These are phyloP conservation scores for Cotesia vestalis DNA, from an alignment of 1,140 invertebrate genomes.

Conservation along the genomic window DNA sequence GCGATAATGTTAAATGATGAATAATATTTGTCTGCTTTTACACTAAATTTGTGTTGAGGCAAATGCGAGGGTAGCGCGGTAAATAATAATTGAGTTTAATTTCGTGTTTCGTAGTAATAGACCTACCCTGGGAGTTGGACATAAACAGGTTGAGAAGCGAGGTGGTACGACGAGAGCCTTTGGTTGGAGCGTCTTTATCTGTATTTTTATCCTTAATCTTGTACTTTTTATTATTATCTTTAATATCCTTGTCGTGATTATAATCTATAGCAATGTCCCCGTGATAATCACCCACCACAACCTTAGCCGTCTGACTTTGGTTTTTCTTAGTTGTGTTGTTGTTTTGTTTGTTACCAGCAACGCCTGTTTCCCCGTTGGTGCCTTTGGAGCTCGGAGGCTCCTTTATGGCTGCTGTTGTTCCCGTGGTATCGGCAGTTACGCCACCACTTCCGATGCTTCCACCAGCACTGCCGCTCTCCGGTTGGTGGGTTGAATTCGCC, in stretches of 20 bases:
- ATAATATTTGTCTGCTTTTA: not conserved
- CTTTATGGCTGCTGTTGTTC: constrained; percentile 47
- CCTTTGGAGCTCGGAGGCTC: constrained; percentile 51
- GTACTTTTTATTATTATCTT: constrained; percentile 28
- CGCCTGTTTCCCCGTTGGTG: constrained; percentile 63
- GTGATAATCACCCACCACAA: constrained; percentile 56
- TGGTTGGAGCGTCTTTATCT: constrained; percentile 61
- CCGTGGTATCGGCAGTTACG: not conserved
- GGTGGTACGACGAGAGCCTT: constrained; percentile 89
- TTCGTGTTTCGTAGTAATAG: constrained; percentile 25
- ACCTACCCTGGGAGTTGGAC: constrained; percentile 90
- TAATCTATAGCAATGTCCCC: constrained; percentile 59
- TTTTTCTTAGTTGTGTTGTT: constrained; percentile 42
- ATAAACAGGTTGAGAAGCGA: constrained; percentile 94
- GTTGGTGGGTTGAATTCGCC: constrained; percentile 51
- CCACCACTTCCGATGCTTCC: not conserved
- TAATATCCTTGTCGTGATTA: constrained; percentile 50
- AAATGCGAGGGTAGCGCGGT: not conserved
- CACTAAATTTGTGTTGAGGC: not conserved
- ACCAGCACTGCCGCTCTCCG: constrained; percentile 46
- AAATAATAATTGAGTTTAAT: constrained; percentile 17
- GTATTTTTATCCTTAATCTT: constrained; percentile 59
- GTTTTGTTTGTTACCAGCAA: constrained; percentile 63
- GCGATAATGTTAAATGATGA: not conserved
- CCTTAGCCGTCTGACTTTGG: constrained; percentile 57